phyloP scores from a whole-genome alignment of 2,797 vertebrate species.

The Falco columbarius region DNA sequence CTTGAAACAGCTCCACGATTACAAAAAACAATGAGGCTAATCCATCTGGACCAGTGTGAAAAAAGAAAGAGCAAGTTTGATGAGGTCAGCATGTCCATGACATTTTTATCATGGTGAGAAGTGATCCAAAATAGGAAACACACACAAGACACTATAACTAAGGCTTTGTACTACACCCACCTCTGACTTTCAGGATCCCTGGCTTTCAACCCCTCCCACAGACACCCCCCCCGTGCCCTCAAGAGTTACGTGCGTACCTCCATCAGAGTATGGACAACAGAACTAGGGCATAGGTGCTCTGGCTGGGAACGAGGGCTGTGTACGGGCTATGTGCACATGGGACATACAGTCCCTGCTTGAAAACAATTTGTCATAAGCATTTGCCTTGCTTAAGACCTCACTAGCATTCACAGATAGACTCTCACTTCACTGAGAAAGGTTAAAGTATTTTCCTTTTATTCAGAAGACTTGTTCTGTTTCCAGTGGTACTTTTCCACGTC shows the following conservation, averaged over 20 bases:
- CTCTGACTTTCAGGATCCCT: neutral
- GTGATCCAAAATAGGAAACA: neutral
- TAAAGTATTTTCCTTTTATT: constrained; percentile 66
- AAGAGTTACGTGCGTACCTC: too few relatives aligned
- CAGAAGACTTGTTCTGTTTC: neutral
- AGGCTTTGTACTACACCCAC: neutral
- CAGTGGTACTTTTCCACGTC: constrained; percentile 1
- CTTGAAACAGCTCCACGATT: neutral
- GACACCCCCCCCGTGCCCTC: neutral
- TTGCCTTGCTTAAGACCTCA: neutral
- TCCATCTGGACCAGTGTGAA: too few relatives aligned
- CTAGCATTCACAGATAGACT: constrained; percentile 1
- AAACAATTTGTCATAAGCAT: neutral
- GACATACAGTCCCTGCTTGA: neutral
- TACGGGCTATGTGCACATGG: rapidly evolving
- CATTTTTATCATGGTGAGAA: neutral
- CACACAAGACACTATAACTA: neutral
- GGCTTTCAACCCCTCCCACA: neutral
- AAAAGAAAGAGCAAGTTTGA: neutral
- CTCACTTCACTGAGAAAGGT: neutral
- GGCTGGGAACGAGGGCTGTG: rapidly evolving
- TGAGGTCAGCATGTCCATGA: neutral
- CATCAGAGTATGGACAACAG: rapidly evolving
- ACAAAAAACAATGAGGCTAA: neutral
- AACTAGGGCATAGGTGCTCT: neutral